Base-by-base conservation (phyloP, 2,888 invertebrate genomes). In the Chaetoderma sp. region DNA sequence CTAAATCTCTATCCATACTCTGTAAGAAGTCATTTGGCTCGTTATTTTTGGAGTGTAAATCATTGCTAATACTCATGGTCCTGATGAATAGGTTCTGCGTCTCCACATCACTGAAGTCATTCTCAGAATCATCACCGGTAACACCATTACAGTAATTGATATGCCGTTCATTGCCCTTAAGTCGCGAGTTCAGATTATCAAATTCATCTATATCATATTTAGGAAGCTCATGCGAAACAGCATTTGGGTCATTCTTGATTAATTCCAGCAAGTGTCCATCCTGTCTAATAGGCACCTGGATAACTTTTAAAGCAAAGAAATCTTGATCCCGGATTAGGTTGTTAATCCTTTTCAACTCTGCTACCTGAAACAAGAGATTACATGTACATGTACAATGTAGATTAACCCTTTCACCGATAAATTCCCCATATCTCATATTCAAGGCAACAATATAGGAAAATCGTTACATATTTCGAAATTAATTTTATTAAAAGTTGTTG, bases 311-410 rank as follows among this genome's bases (percentile, higher is more conserved):
- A n/a, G 94, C 95, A 88, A 91, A 93, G 83, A 96, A 94, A 88
- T 96, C 96, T 87, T 94, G 94, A 77, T 95, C 95, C 81, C 92
- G 92, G 76, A 94, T 93, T 75, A 96, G 93, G 78, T 93, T 93
- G 84, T 96, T 96, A 23, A 95, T 89, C 72, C 94, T 90, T 83
- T 95, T 96, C 66, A 96, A 88, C 82, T 95, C 95, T 59, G 93
- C 91, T 80, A 95, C 91, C 94, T 94, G 84, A 13, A 72, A 39
- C 33, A 8, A 45, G n/a, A 50, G 13, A 54, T 32, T 49, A 30
- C 23, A 23, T 47, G 23, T 25, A 58, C 8, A 30, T 16, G 21
- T 4, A 2, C 6, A 25, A 1, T 27, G 18, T 2, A 5, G 13
- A 10, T n/a, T n/a, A n/a, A n/a, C n/a, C n/a, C n/a, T n/a, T n/a